Conservation (phyloP, 2,888 invertebrate species). For the Alitta virens region DNA sequence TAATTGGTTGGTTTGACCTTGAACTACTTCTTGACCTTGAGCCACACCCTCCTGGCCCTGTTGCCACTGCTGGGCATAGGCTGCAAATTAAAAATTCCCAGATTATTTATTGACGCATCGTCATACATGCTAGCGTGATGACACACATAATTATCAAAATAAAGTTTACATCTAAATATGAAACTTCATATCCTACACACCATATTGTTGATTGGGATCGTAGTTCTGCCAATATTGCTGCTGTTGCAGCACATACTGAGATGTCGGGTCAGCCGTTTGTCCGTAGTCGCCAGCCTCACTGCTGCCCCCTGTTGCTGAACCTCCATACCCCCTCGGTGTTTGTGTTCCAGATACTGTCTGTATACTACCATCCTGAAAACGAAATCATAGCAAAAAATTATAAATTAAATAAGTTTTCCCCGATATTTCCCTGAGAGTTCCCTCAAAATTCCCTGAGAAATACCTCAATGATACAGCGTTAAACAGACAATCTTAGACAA, state of each 20-base stretch:
- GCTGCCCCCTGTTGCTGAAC: constrained; percentile 38
- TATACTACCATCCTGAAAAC: constrained; percentile 44
- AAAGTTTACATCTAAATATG: too few relatives aligned
- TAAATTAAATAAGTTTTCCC: not conserved
- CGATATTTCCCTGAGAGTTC: too few relatives aligned
- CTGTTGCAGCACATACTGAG: not conserved
- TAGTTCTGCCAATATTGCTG: not conserved
- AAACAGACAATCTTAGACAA: too few relatives aligned
- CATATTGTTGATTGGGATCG: too few relatives aligned
- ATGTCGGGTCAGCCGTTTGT: not conserved
- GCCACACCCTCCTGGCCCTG: not conserved
- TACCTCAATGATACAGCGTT: too few relatives aligned
- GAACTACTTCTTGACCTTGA: not conserved
- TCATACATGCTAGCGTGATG: too few relatives aligned
- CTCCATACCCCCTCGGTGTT: constrained; percentile 31
- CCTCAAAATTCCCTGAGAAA: too few relatives aligned
- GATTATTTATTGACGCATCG: too few relatives aligned
- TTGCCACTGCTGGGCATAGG: constrained; percentile 1
- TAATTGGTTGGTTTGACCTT: not conserved
- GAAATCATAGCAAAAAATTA: not conserved
- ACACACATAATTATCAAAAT: too few relatives aligned
- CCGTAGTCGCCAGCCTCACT: constrained; percentile 31
- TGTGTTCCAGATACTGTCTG: constrained; percentile 42
- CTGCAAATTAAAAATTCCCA: not conserved
- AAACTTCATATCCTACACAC: too few relatives aligned